Percentiles rank a stretch among this genome's conserved stretches.
These are phyloP conservation scores for Anniella stebbinsi DNA, from an alignment of 2,797 vertebrate species.

Conservation along the genomic window DNA sequence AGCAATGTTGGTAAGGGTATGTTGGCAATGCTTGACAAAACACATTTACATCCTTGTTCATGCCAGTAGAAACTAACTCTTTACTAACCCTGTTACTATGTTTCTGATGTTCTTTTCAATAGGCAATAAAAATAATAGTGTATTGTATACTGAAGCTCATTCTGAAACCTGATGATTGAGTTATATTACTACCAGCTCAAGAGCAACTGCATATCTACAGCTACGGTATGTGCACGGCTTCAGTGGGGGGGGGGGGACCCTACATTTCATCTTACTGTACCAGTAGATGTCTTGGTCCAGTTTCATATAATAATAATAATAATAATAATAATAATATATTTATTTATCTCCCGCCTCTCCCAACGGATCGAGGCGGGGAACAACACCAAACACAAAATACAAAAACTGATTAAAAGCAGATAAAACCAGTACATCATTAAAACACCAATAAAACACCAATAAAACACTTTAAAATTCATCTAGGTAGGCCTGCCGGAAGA, in stretches of 20 bases:
- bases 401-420: no score
- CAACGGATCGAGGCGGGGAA: no score
- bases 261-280: accelerated
- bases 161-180: background rate
- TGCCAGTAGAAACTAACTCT: background rate
- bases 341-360: no score
- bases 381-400: no score
- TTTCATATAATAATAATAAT: no score
- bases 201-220: background rate
- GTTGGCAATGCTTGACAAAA: background rate
- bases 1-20: background rate
- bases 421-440: no score
- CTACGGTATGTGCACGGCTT: background rate
- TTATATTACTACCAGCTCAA: background rate
- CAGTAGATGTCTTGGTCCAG: constrained; percentile 18
- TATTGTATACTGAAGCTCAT: background rate
- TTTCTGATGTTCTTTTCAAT: background rate
- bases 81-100: background rate
- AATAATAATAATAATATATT: no score
- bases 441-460: no score
- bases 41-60: background rate
- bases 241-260: background rate
- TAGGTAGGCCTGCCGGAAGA: no score
- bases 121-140: background rate
- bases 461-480: no score